Evolutionary conservation across 2,797 vertebrate species (phyloP), one percentile per base, ranked within the genome.

Genomic region (Enteromius afrohamiltoni): DNA sequence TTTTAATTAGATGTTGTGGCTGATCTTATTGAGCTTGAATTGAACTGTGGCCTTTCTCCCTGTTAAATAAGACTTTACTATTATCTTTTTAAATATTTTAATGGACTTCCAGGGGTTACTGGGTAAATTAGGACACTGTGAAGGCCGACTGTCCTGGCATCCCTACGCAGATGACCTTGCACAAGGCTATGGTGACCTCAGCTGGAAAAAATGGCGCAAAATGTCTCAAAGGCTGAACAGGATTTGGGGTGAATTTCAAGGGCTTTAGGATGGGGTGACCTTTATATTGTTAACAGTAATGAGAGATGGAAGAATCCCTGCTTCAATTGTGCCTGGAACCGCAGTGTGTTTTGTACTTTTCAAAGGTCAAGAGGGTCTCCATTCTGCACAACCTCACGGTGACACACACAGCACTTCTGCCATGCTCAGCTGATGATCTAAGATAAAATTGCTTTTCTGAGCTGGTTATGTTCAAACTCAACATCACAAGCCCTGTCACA

Each of bases 251-350:
- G 49, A 68, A 77, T 83, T 83, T 53, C 73, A 77, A 77, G 73
- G 71, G 47, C 40, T 83, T 78, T 77, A 60, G 65, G 40, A 55
- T 37, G 74, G 53, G 51, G 45, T 83, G 74, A 83, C 64, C 65
- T 53, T 16, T 78, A 77, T 67, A 77, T 55, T 83, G 73, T 79
- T 86, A 83, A 87, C 58, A 62, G 62, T 83, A 80, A 89, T 85
- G 45, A 68, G 83, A 74, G 62, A 40, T 87, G 90, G 64, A 87
- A 84, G 79, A 60, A 65, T 23, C 74, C 79, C 86, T 60, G 74
- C 88, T 86, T 71, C 83, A 60, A 77, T 58, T 76, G 83, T 79
- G 83, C 64, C 77, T 21, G 81, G 53, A 85, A 84, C 74, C 45
- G 23, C 34, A 40, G 47, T 2, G 58, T 58, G 49, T 84, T 65